A percentile compares a stretch with the other conserved stretches of the same genome.
Evolutionary conservation across 2,888 invertebrate species (phyloP).

Genomic region (Drosophila quinaria): DNA sequence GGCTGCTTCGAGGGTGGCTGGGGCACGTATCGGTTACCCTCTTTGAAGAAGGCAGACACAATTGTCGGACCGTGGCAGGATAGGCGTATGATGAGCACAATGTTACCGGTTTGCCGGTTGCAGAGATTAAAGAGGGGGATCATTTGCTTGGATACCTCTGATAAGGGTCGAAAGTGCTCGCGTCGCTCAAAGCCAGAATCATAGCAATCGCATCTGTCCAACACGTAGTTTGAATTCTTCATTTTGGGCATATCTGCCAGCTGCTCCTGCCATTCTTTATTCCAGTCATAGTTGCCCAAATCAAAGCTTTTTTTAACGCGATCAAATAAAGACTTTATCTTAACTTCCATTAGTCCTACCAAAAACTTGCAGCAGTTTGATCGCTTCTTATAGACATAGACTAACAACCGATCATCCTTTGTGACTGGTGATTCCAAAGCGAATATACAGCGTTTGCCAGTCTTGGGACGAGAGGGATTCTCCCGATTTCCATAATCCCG

Average conservation of each 20-base stretch:
- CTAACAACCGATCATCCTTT: conserved; percentile 74
- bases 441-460: conserved; percentile 83
- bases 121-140: conserved; percentile 81
- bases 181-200: conserved; percentile 47
- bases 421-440: conserved; percentile 76
- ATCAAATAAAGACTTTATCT: conserved; percentile 66
- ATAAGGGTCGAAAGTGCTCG: conserved; percentile 78
- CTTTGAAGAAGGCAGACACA: conserved; percentile 71
- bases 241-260: conserved; percentile 55
- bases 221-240: conserved; percentile 33
- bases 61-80: conserved; percentile 83
- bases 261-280: conserved; percentile 39
- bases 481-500: conserved; percentile 78
- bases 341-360: conserved; percentile 29
- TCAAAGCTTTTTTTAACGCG: conserved; percentile 76
- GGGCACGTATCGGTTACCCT: conserved; percentile 4
- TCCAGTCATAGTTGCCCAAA: conserved; percentile 73
- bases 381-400: conserved; percentile 83
- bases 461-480: conserved; percentile 61
- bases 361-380: conserved; percentile 59
- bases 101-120: conserved; percentile 81
- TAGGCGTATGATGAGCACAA: conserved; percentile 82
- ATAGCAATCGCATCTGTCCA: conserved; percentile 71
- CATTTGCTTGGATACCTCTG: conserved; percentile 76
- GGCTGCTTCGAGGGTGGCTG: conserved; percentile 12